Conservation (phyloP, 2,888 invertebrate genomes). For the Heliothis peltigera region DNA sequence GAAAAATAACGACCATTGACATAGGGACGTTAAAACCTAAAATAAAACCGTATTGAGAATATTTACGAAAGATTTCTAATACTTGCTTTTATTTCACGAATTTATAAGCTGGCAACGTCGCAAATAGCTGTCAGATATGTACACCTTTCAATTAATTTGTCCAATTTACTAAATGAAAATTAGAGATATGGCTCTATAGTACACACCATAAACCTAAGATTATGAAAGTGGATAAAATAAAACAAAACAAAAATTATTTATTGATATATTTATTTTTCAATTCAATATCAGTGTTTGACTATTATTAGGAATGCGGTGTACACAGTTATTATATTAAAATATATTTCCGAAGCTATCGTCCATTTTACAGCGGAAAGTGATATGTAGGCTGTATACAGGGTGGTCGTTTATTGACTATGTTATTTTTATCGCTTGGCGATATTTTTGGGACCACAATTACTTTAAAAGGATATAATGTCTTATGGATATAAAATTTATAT, state of each 20-base stretch:
- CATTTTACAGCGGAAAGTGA: slow-evolving; percentile 68
- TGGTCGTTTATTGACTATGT: slow-evolving; percentile 45
- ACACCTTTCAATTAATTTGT: too few relatives aligned
- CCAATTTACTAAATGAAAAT: too few relatives aligned
- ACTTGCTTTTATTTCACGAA: background rate
- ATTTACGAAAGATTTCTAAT: background rate
- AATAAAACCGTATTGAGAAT: too few relatives aligned
- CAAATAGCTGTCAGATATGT: too few relatives aligned
- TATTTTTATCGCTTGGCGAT: slow-evolving; percentile 8
- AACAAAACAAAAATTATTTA: slow-evolving; percentile 45
- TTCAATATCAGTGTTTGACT: slow-evolving; percentile 74
- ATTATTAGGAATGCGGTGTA: slow-evolving; percentile 74
- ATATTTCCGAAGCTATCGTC: slow-evolving; percentile 68
- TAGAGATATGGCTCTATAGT: too few relatives aligned
- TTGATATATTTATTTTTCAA: slow-evolving; percentile 68
- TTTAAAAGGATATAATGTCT: background rate
- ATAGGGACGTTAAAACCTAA: too few relatives aligned
- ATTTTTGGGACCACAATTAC: background rate
- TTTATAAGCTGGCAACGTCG: too few relatives aligned
- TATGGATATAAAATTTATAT: background rate
- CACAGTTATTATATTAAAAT: slow-evolving; percentile 69
- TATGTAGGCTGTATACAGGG: slow-evolving; percentile 62
- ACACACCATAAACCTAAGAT: too few relatives aligned
- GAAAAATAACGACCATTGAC: too few relatives aligned
- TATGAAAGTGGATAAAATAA: too few relatives aligned